Percentiles rank a stretch among this genome's conserved stretches.
phyloP scores from a whole-genome alignment of 2,797 vertebrate species.

The Gila robusta region DNA sequence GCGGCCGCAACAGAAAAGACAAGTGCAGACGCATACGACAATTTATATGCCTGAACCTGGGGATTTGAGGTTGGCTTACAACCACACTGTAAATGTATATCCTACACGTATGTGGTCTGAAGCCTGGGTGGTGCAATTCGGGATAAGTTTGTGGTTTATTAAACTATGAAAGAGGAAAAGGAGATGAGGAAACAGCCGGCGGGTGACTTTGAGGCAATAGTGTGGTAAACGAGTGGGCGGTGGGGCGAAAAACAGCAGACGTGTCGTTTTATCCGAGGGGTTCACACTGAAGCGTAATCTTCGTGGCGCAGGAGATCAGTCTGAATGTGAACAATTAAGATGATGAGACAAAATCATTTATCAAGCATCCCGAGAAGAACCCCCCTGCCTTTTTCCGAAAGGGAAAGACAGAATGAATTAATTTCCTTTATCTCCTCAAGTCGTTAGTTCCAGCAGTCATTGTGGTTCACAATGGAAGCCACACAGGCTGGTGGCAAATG shows the following conservation, averaged over 20 bases:
- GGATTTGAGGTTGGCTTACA: conserved; percentile 59
- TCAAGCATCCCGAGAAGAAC: conserved; percentile 32
- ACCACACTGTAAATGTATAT: conserved; percentile 62
- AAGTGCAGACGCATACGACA: conserved; percentile 69
- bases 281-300: conserved; percentile 44
- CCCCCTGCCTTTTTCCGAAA: conserved; percentile 23
- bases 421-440: conserved; percentile 57
- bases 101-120: conserved; percentile 56
- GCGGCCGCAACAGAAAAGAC: conserved; percentile 62
- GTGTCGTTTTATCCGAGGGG: conserved; percentile 43
- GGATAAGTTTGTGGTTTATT: conserved; percentile 47
- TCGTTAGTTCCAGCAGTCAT: conserved; percentile 50
- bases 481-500: conserved; percentile 28
- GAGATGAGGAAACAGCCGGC: conserved; percentile 35
- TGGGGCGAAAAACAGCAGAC: conserved; percentile 48
- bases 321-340: conserved; percentile 50
- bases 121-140: conserved; percentile 52
- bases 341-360: conserved; percentile 52
- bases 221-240: conserved; percentile 23
- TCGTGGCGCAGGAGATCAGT: neutral
- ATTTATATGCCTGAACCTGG: conserved; percentile 54
- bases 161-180: conserved; percentile 50
- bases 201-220: conserved; percentile 27
- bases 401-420: conserved; percentile 48
- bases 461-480: conserved; percentile 46